Percentiles rank a stretch among this genome's conserved stretches.
phyloP scores from a whole-genome alignment of 2,797 vertebrate species.

The Siniperca scherzeri region DNA sequence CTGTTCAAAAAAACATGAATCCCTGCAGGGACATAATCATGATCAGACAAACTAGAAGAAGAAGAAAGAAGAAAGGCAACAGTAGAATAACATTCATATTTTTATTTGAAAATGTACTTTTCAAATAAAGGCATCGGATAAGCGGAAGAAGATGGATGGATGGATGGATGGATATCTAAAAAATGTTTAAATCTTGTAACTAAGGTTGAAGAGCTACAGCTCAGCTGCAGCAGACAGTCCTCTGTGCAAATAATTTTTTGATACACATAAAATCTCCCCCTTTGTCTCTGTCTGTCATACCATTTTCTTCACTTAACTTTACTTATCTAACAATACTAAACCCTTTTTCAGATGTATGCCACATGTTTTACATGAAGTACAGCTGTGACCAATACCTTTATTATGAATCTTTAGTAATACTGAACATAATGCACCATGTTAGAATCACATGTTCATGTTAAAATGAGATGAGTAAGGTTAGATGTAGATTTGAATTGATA shows the following conservation, averaged over 20 bases:
- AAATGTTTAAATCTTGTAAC: too few relatives aligned
- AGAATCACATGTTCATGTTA: background rate
- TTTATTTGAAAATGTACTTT: background rate
- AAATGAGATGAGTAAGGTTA: background rate
- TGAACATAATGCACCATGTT: background rate
- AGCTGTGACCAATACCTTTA: background rate
- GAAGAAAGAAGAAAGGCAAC: background rate
- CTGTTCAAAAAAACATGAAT: constrained; percentile 5
- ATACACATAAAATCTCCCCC: background rate
- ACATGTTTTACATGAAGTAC: background rate
- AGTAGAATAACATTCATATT: background rate
- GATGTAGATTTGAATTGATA: background rate
- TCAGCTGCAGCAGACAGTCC: too few relatives aligned
- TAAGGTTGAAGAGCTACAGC: too few relatives aligned
- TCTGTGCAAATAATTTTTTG: too few relatives aligned
- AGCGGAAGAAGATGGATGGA: too few relatives aligned
- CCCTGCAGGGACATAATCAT: background rate
- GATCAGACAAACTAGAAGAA: background rate
- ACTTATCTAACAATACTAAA: background rate
- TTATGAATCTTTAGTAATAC: background rate
- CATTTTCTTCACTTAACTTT: background rate
- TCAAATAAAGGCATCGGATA: too few relatives aligned
- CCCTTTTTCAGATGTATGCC: constrained; percentile 1
- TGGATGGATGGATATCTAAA: too few relatives aligned
- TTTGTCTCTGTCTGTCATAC: background rate